A percentile compares a stretch with the other conserved stretches of the same genome.
Conservation (phyloP, 2,888 invertebrate species). For the Aleiodes testaceus region DNA sequence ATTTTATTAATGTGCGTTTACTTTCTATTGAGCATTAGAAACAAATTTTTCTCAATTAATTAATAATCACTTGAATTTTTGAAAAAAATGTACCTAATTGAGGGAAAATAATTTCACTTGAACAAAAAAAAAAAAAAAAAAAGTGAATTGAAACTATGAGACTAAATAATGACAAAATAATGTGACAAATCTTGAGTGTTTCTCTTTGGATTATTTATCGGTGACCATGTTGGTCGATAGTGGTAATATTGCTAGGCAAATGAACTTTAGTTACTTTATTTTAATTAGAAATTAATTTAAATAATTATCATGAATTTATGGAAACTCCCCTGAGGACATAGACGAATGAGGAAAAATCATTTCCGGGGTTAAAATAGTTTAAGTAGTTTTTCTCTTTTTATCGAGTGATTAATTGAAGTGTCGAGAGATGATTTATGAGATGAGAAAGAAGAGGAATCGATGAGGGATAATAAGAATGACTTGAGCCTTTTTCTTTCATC, state of each 20-base stretch:
- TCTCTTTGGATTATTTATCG: slow-evolving; percentile 20
- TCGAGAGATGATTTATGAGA: neutral
- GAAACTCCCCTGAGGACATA: slow-evolving; percentile 20
- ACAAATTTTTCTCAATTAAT: too few species aligned
- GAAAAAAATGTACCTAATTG: neutral
- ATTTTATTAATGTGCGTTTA: slow-evolving; percentile 35
- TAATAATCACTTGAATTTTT: neutral
- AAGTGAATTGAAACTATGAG: slow-evolving; percentile 14
- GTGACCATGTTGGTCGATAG: slow-evolving; percentile 20
- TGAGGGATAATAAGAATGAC: slow-evolving; percentile 10
- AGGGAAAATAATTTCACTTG: neutral
- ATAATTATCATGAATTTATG: neutral
- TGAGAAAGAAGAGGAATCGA: slow-evolving; percentile 6
- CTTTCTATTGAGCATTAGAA: slow-evolving; percentile 1
- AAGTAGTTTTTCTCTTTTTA: neutral
- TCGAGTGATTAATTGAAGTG: too few species aligned
- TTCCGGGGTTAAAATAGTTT: slow-evolving; percentile 43
- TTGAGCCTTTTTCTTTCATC: slow-evolving; percentile 6
- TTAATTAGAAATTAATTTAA: neutral
- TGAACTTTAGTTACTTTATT: neutral
- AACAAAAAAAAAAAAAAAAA: neutral
- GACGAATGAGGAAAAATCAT: slow-evolving; percentile 43
- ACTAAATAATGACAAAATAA: slow-evolving; percentile 27
- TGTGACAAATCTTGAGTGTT: slow-evolving; percentile 14
- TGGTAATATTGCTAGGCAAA: slow-evolving; percentile 17